Base-by-base conservation (phyloP, 1,140 invertebrate species). In the Lepidurus couesii region DNA sequence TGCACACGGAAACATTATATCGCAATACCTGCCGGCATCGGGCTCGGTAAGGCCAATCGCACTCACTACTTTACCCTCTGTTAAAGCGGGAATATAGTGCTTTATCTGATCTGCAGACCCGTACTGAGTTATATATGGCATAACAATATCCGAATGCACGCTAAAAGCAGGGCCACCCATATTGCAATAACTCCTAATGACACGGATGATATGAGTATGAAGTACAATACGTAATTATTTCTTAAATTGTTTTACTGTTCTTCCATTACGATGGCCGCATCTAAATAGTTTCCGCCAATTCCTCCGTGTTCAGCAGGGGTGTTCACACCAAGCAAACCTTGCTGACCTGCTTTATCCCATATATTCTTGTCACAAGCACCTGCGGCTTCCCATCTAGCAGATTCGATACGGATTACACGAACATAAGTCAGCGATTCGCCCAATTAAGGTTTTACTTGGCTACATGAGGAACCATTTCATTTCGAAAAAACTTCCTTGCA, bases 11-110 rank as follows among this genome's bases (percentile, higher is more conserved):
- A 65, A 6, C 53, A 21, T 16, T 65, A 21, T n/a, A 0, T n/a
- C 5, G 8, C 0, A 65, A 4, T 80, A 86, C 85, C 86, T 87
- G 53, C 86, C 86, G 77, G 86, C 86, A 9, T 84, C 84, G 10
- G 86, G 86, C 78, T 87, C 86, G 75, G 86, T 85, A 86, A 87
- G 87, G 74, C 84, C 87, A 78, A 87, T 86, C 8, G 86, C 86
- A 75, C 85, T 84, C 77, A 87, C 86, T 79, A 83, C 84, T 75
- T 82, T 84, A 0, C 87, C 87, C 24, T 85, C 84, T 42, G 82
- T 82, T 85, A 87, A 86, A 77, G 81, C 82, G 5, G 86, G 86
- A 42, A 88, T 84, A 76, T 85, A 86, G 76, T 85, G 85, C 77
- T 87, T 83, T 11, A 84, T 84, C 81, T 87, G 87, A 78, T 87